Percentiles rank a stretch among this genome's conserved stretches.
These are phyloP conservation scores for Bellardia bayeri DNA, from an alignment of 2,888 invertebrate genomes.

Conservation along the genomic window DNA sequence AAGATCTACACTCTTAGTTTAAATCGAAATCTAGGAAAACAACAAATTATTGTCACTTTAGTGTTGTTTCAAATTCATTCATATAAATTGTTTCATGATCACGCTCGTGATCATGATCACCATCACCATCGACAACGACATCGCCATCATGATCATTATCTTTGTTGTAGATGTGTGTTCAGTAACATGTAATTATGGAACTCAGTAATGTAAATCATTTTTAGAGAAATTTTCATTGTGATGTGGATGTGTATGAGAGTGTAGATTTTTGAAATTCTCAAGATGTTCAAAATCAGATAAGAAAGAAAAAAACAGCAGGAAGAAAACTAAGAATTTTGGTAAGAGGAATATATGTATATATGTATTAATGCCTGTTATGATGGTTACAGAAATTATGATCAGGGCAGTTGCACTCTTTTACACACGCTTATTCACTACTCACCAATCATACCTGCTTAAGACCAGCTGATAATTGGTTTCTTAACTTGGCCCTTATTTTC, in stretches of 20 bases:
- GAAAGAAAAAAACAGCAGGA: slow-evolving; percentile 66
- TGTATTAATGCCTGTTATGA: slow-evolving; percentile 61
- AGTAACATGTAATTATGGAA: slow-evolving; percentile 68
- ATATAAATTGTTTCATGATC: slow-evolving; percentile 54
- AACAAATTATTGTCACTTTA: slow-evolving; percentile 73
- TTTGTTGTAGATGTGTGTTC: slow-evolving; percentile 49
- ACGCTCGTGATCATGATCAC: slow-evolving; percentile 43
- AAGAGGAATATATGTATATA: not conserved
- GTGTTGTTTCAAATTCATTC: slow-evolving; percentile 59
- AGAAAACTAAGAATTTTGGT: slow-evolving; percentile 64
- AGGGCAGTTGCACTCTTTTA: slow-evolving; percentile 26
- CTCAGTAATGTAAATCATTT: slow-evolving; percentile 72
- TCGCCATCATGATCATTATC: slow-evolving; percentile 52
- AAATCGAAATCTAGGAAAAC: slow-evolving; percentile 34
- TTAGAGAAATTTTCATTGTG: slow-evolving; percentile 35
- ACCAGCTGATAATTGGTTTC: slow-evolving; percentile 42
- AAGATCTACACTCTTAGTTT: slow-evolving; percentile 39
- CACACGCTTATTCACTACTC: not conserved
- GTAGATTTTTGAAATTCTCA: slow-evolving; percentile 65
- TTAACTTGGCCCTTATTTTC: slow-evolving; percentile 35
- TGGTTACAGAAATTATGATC: slow-evolving; percentile 63
- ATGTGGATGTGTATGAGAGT: slow-evolving; percentile 35
- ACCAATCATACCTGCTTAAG: slow-evolving; percentile 1
- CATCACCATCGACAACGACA: not conserved
- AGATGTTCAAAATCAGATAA: slow-evolving; percentile 68